A percentile compares a stretch with the other conserved stretches of the same genome.
Conservation (phyloP, 1,140 invertebrate species). For the Rhagoletis zephyria region DNA sequence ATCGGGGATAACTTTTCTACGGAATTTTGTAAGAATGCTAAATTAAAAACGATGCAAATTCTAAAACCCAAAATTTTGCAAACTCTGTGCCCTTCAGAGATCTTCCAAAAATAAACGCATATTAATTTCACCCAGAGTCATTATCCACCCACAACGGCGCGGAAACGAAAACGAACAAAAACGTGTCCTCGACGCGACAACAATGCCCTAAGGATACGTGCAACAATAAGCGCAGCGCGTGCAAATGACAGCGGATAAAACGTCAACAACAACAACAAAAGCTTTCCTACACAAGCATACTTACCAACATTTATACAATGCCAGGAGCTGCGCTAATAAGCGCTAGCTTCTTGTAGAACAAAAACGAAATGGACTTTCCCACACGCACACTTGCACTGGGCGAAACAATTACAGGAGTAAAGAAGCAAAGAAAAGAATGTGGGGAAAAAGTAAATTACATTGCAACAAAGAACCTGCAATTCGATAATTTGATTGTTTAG, state of each 20-base stretch:
- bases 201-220: slow-evolving; percentile 44
- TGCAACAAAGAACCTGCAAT: slow-evolving; percentile 18
- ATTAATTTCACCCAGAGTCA: no score
- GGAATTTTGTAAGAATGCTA: no score
- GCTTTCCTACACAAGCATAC: neutral
- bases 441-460: neutral
- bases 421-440: neutral
- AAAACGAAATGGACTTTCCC: neutral
- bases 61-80: no score
- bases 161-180: neutral
- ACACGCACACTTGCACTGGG: neutral
- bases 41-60: no score
- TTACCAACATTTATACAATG: neutral
- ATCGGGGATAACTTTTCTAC: no score
- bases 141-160: neutral
- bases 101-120: no score
- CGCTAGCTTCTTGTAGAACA: neutral
- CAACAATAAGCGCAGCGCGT: slow-evolving; percentile 25
- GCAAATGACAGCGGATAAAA: slow-evolving; percentile 31
- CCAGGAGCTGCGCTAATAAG: neutral
- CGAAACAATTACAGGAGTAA: neutral
- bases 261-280: neutral
- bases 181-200: slow-evolving; percentile 22
- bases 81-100: no score
- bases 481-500: slow-evolving; percentile 50